Percentiles rank a stretch among this genome's conserved stretches.
phyloP scores from a whole-genome alignment of 2,797 vertebrate genomes.

The Hydrocynus forskahlii region DNA sequence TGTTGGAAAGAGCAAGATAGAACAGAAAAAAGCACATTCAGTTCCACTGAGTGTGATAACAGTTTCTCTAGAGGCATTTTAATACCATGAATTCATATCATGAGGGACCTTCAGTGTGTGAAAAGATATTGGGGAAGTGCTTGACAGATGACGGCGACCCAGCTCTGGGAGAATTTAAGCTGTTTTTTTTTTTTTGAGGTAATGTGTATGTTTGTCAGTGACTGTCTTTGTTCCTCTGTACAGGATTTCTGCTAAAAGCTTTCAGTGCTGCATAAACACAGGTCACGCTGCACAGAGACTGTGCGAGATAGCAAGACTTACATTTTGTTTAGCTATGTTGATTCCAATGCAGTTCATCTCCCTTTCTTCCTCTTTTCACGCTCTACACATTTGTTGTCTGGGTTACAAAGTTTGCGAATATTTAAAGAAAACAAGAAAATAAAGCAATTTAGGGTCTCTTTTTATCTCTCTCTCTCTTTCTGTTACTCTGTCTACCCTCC shows the following conservation, averaged over 20 bases:
- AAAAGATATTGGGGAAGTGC: background rate
- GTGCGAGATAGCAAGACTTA: conserved; percentile 22
- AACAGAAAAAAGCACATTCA: background rate
- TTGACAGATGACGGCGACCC: conserved; percentile 8
- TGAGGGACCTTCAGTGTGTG: conserved; percentile 3
- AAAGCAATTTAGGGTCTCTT: background rate
- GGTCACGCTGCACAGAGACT: conserved; percentile 9
- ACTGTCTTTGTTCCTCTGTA: conserved; percentile 24
- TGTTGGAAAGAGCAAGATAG: background rate
- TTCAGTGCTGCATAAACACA: conserved; percentile 17
- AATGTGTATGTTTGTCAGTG: background rate
- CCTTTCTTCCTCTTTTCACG: background rate
- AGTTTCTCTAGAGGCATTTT: background rate
- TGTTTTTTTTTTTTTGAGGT: background rate
- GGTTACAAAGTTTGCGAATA: too few relatives aligned
- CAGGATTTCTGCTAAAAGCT: background rate
- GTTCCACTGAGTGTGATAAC: background rate
- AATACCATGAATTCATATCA: background rate
- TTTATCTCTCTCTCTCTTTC: conserved; percentile 8
- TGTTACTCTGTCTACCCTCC: background rate
- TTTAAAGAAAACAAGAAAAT: too few relatives aligned
- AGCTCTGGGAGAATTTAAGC: background rate
- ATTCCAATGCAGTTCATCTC: conserved; percentile 21
- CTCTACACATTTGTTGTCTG: background rate
- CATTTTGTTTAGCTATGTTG: conserved; percentile 31